phyloP scores from a whole-genome alignment of 2,888 invertebrate genomes.

The Eristalis arbustorum region DNA sequence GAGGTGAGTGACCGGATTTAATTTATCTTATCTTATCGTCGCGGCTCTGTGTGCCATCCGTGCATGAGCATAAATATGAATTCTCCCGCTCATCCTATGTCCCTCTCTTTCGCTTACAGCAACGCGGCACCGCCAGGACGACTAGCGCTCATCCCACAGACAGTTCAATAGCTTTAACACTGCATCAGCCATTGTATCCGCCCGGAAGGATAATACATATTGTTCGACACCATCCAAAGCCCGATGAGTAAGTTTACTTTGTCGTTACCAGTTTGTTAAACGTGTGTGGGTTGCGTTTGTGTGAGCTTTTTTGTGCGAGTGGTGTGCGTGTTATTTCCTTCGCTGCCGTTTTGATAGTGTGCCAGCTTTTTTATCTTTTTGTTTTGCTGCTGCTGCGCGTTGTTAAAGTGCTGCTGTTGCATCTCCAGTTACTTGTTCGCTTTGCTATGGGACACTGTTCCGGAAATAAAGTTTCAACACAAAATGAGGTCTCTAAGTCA shows the following conservation, averaged over 20 bases:
- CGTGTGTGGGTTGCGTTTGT: conserved; percentile 6
- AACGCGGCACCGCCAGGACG: conserved; percentile 84
- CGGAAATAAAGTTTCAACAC: neutral
- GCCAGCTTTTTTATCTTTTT: conserved; percentile 24
- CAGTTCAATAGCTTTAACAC: conserved; percentile 88
- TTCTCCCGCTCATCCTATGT: neutral
- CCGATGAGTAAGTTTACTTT: conserved; percentile 85
- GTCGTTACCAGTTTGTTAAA: neutral
- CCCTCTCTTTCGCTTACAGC: conserved; percentile 75
- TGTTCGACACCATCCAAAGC: conserved; percentile 90
- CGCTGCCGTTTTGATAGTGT: conserved; percentile 16
- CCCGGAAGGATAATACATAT: conserved; percentile 93
- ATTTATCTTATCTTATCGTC: conserved; percentile 24
- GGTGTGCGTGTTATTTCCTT: conserved; percentile 3
- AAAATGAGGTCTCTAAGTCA: neutral
- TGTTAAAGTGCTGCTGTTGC: conserved; percentile 19
- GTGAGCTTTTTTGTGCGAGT: conserved; percentile 6
- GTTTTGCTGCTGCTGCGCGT: conserved; percentile 36
- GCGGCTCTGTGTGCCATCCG: neutral
- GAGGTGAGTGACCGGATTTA: conserved; percentile 75
- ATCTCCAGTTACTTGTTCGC: conserved; percentile 9
- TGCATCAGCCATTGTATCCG: conserved; percentile 91
- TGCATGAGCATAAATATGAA: conserved; percentile 21
- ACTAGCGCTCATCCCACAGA: conserved; percentile 85
- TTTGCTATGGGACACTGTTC: neutral